Conservation (phyloP, 37 sponge, comb jelly and placozoan genomes). For the Aplysina aerophoba region DNA sequence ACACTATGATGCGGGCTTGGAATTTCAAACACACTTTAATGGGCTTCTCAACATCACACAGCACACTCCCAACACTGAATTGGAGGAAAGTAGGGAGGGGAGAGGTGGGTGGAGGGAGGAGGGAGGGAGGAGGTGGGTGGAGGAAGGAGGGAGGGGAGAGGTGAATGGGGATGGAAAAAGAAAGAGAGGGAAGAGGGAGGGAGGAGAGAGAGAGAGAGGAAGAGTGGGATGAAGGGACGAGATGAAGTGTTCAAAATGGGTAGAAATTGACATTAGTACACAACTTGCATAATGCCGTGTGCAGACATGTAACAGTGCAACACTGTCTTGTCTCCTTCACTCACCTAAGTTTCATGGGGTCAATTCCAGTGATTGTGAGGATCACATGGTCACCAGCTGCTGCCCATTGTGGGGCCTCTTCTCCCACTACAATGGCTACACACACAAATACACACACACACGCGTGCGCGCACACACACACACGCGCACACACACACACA, state of each 20-base stretch:
- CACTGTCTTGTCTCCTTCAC: not conserved
- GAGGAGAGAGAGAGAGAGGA: no score
- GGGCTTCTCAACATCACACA: slow-evolving; percentile 71
- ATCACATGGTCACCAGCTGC: slow-evolving; percentile 86
- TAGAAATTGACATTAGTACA: no score
- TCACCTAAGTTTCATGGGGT: slow-evolving; percentile 70
- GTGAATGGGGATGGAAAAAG: not conserved
- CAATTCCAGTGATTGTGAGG: slow-evolving; percentile 67
- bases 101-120: not conserved
- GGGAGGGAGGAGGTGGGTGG: not conserved
- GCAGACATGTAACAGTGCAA: not conserved
- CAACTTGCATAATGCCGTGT: no score
- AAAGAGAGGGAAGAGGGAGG: no score
- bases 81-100: not conserved
- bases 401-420: slow-evolving; percentile 65
- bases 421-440: slow-evolving; percentile 59
- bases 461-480: not conserved
- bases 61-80: slow-evolving; percentile 86
- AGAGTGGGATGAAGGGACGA: not conserved
- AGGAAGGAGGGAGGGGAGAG: not conserved
- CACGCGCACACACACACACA: slow-evolving; percentile 14
- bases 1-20: slow-evolving; percentile 81
- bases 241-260: not conserved
- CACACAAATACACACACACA: not conserved
- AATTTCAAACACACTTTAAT: slow-evolving; percentile 66